These are phyloP conservation scores for Xenopus borealis DNA, from an alignment of 2,113 vertebrate species.

Conservation along the genomic window DNA sequence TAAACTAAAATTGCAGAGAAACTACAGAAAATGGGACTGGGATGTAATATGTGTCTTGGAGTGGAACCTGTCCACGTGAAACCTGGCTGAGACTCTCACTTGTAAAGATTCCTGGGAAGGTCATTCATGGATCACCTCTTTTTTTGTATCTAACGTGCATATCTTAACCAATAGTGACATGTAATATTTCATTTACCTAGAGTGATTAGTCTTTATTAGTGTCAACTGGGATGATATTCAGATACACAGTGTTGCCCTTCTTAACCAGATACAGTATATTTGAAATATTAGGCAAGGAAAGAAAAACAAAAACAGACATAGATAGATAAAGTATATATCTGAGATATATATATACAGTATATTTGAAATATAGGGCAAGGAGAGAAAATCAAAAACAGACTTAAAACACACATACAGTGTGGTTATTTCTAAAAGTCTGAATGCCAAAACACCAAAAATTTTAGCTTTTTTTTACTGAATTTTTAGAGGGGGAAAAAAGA, in stretches of 20 bases:
- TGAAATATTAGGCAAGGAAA: too few species aligned
- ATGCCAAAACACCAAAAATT: too few species aligned
- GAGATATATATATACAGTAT: too few species aligned
- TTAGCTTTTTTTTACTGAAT: too few species aligned
- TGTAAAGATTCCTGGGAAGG: not conserved
- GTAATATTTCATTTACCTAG: constrained; percentile 9
- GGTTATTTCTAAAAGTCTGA: too few species aligned
- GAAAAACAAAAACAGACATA: too few species aligned
- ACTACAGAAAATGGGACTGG: not conserved
- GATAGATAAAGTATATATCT: too few species aligned
- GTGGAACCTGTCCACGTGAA: not conserved
- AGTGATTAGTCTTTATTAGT: constrained; percentile 6
- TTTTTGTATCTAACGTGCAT: not conserved
- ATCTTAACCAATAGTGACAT: constrained; percentile 8
- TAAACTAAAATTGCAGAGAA: not conserved
- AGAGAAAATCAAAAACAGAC: too few species aligned
- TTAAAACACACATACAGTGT: too few species aligned
- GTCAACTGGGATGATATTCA: not conserved
- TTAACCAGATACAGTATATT: not conserved
- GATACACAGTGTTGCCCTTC: not conserved
- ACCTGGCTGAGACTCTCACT: not conserved
- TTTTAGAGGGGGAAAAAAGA: too few species aligned
- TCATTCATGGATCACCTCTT: not conserved
- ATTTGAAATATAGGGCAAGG: too few species aligned
- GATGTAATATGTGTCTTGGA: not conserved